Base-by-base conservation (phyloP, 2,113 vertebrate genomes). In the Rhinolophus ferrumequinum region DNA sequence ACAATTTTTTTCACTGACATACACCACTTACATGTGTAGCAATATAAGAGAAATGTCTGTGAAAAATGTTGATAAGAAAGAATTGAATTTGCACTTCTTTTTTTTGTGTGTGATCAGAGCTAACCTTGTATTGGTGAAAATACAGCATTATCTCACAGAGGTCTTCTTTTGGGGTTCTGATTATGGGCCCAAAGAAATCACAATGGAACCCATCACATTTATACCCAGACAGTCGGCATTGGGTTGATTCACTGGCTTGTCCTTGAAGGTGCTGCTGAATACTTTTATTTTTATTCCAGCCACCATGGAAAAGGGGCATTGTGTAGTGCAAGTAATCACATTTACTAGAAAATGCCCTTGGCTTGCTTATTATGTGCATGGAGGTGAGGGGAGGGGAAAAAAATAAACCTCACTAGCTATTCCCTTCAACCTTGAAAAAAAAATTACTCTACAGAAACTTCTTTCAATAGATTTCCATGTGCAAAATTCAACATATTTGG, bases 181-280 rank as follows among this genome's bases (percentile, higher is more conserved):
- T 86, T 94, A 73, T 80, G 70, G 90, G 83, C 76, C 96, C 94
- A 97, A 93, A 93, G 54, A 97, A 98, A 96, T 87, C 90, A 97
- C 62, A 56, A 7, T 67, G 70, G 82, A 90, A 87, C 90, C 86
- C 77, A 94, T 98, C 88, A 94, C 60, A 81, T 95, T 81, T 96
- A 94, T 60, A 66, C 41, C 79, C 95, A 96, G 52, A 82, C 94
- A 94, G 44, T 0, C 0, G 15, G 47, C 95, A 96, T 62, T 95
- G 62, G 69, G 77, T 66, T 96, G 83, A 90, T 76, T 97, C 35
- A 3, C 66, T 95, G 90, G 79, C 97, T 96, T 88, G 67, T 91
- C 70, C 93, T 96, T 96, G 96, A 95, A 80, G 69, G 44, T 93
- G 94, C 77, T 91, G 73, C 82, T 95, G 69, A 96, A 98, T 97